Evolutionary conservation across 2,797 vertebrate genomes (phyloP).

Genomic region (Fistularia commersonii): DNA sequence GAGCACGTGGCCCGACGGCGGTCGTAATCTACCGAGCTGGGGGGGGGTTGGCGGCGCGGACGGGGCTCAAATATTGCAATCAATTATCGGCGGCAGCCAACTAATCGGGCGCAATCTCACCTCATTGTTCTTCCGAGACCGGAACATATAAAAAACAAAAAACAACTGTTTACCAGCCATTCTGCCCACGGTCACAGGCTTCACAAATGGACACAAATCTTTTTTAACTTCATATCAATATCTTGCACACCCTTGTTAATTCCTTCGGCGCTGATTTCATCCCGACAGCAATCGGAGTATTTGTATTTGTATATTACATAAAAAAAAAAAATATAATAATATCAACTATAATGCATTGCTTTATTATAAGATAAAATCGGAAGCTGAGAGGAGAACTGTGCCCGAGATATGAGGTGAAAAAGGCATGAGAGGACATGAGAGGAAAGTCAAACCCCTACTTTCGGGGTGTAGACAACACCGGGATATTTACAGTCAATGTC

Average conservation of each 20-base stretch:
- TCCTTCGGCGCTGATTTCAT: background rate
- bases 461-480: conserved; percentile 50
- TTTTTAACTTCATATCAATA: background rate
- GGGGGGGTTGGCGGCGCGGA: conserved; percentile 21
- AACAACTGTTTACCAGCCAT: conserved; percentile 13
- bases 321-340: too few species aligned
- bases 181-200: too few species aligned
- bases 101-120: conserved; percentile 44
- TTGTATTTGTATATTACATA: too few species aligned
- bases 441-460: conserved; percentile 51
- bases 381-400: background rate
- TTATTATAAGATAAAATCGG: background rate
- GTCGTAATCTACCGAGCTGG: conserved; percentile 31
- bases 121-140: conserved; percentile 27
- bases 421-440: conserved; percentile 37
- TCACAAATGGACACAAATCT: too few species aligned
- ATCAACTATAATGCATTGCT: too few species aligned
- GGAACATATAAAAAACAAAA: conserved; percentile 35
- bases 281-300: too few species aligned
- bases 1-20: conserved; percentile 28
- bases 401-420: background rate
- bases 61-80: conserved; percentile 47
- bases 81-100: conserved; percentile 44
- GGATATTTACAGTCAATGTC: conserved; percentile 68
- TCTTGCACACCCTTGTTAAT: background rate